Evolutionary conservation across 2,113 vertebrate genomes (phyloP).

Genomic region (Saccopteryx bilineata): DNA sequence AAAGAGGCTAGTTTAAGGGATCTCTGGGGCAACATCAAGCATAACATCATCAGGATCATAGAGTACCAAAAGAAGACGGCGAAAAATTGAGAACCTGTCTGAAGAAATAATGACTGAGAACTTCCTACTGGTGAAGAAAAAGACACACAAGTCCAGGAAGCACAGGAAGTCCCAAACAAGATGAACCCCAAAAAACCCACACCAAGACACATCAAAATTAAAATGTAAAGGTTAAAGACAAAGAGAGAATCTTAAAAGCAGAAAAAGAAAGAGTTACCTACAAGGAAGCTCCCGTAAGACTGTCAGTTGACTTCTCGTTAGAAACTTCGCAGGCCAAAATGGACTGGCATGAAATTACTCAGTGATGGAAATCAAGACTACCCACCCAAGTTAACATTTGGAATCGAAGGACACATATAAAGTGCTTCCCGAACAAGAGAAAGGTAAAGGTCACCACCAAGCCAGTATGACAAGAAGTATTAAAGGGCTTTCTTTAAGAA

Average conservation of each 20-base stretch:
- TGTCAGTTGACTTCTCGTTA: background rate
- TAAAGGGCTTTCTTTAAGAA: background rate
- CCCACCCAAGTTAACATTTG: too few relatives aligned
- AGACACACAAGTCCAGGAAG: background rate
- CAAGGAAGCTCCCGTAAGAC: background rate
- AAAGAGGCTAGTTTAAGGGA: background rate
- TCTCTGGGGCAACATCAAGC: background rate
- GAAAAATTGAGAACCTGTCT: too few relatives aligned
- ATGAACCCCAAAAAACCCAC: background rate
- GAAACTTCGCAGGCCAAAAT: background rate
- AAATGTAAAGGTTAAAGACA: background rate
- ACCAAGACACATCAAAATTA: background rate
- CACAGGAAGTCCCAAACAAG: background rate
- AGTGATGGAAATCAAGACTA: too few relatives aligned
- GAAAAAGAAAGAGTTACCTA: background rate
- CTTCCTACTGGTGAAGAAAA: background rate
- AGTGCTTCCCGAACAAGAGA: too few relatives aligned
- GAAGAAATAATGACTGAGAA: background rate
- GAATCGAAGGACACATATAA: too few relatives aligned
- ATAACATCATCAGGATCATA: background rate
- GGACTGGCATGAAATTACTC: too few relatives aligned
- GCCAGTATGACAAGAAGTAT: background rate
- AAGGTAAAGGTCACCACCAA: too few relatives aligned
- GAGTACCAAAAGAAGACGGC: too few relatives aligned
- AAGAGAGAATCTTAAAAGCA: background rate